A percentile compares a stretch with the other conserved stretches of the same genome.
phyloP scores from a whole-genome alignment of 2,888 invertebrate genomes.

The Nomada flava region DNA sequence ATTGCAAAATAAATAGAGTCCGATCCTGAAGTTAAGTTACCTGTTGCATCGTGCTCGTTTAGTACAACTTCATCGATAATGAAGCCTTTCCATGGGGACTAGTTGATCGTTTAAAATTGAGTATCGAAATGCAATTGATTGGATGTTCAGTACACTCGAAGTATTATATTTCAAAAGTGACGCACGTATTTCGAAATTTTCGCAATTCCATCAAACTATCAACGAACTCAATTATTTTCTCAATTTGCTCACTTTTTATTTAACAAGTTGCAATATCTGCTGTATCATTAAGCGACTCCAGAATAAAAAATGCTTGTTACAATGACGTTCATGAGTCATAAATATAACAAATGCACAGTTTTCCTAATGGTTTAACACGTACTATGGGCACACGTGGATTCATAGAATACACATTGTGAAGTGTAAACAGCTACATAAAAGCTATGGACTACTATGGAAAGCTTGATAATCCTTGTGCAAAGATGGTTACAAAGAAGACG shows the following conservation, averaged over 20 bases:
- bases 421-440: slow-evolving; percentile 39
- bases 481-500: slow-evolving; percentile 20
- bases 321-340: slow-evolving; percentile 45
- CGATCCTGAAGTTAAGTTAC: slow-evolving; percentile 54
- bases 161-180: neutral
- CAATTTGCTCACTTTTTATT: neutral
- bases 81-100: slow-evolving; percentile 18
- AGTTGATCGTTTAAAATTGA: slow-evolving; percentile 32
- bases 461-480: slow-evolving; percentile 40
- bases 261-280: neutral
- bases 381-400: slow-evolving; percentile 5
- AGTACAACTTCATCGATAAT: slow-evolving; percentile 49
- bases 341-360: slow-evolving; percentile 29
- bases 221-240: no score
- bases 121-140: slow-evolving; percentile 34
- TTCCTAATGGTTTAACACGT: slow-evolving; percentile 18
- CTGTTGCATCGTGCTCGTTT: slow-evolving; percentile 60
- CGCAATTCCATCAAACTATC: neutral
- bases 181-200: neutral
- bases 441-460: neutral
- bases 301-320: slow-evolving; percentile 39
- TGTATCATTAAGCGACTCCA: neutral
- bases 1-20: neutral
- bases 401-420: slow-evolving; percentile 58
- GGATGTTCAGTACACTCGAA: neutral